These are phyloP conservation scores for Tetrao urogallus DNA, from an alignment of 2,113 vertebrate genomes.

Conservation along the genomic window DNA sequence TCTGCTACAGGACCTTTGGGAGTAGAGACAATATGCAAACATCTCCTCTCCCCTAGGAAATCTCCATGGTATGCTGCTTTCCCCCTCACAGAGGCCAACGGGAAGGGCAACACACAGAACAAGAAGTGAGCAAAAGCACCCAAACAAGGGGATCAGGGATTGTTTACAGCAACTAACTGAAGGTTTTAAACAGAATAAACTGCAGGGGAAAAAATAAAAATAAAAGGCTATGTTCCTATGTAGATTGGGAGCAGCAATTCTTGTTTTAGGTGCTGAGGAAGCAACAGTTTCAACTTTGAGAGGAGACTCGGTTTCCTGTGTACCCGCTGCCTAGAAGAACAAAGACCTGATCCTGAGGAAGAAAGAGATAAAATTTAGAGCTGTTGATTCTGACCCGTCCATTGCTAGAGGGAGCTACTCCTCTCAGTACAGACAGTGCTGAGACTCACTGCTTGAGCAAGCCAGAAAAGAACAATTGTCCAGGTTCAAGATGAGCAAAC, in stretches of 20 bases:
- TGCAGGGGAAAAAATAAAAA: fast-evolving
- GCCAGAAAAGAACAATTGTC: background rate
- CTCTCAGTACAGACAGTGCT: background rate
- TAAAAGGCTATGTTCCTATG: fast-evolving
- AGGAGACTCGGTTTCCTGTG: background rate
- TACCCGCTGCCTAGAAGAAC: background rate
- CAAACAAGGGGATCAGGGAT: fast-evolving
- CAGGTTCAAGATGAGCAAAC: background rate
- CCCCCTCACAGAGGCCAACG: background rate
- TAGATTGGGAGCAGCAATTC: background rate
- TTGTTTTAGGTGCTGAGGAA: background rate
- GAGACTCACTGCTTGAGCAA: background rate
- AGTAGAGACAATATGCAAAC: background rate
- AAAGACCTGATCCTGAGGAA: background rate
- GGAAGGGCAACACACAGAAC: background rate
- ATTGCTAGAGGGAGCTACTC: background rate
- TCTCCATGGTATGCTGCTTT: background rate
- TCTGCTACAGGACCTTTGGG: background rate
- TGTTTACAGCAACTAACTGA: background rate
- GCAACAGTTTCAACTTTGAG: background rate
- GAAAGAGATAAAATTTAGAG: background rate
- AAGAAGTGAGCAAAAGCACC: background rate
- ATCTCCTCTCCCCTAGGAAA: background rate
- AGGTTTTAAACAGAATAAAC: background rate
- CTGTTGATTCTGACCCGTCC: background rate